phyloP scores from a whole-genome alignment of 2,797 vertebrate genomes.

The Peromyscus eremicus region DNA sequence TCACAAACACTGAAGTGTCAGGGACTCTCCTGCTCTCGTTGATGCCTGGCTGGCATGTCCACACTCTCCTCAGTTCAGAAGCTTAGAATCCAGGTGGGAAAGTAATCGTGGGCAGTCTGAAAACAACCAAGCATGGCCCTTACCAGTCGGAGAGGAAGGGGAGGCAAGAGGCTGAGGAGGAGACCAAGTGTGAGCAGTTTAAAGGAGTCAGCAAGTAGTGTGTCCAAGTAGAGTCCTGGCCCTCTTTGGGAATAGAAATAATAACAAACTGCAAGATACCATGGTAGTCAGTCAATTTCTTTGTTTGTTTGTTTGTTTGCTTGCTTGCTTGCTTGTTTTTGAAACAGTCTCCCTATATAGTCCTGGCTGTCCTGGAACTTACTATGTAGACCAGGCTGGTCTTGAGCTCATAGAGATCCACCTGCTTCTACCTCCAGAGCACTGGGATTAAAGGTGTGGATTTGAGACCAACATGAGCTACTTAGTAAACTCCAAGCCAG shows the following conservation, averaged over 20 bases:
- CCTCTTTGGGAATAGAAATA: background rate
- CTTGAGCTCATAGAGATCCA: background rate
- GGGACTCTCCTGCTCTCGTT: no score
- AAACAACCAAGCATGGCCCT: background rate
- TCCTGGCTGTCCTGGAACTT: background rate
- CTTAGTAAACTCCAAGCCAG: background rate
- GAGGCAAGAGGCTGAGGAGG: background rate
- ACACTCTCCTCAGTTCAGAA: background rate
- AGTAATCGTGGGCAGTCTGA: background rate
- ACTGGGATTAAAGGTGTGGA: background rate
- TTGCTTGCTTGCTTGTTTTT: background rate
- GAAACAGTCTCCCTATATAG: background rate
- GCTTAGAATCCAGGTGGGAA: background rate
- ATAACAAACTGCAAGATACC: background rate
- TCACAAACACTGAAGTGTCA: no score
- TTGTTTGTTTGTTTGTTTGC: no score
- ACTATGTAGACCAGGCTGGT: background rate
- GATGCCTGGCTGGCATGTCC: background rate
- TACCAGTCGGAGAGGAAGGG: background rate
- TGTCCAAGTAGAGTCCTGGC: background rate
- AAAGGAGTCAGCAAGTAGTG: background rate
- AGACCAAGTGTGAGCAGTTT: background rate
- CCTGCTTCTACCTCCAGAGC: background rate
- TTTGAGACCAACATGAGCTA: background rate
- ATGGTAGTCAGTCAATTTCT: background rate